Evolutionary conservation across 2,113 vertebrate species (phyloP).

Genomic region (Oophaga pumilio): DNA sequence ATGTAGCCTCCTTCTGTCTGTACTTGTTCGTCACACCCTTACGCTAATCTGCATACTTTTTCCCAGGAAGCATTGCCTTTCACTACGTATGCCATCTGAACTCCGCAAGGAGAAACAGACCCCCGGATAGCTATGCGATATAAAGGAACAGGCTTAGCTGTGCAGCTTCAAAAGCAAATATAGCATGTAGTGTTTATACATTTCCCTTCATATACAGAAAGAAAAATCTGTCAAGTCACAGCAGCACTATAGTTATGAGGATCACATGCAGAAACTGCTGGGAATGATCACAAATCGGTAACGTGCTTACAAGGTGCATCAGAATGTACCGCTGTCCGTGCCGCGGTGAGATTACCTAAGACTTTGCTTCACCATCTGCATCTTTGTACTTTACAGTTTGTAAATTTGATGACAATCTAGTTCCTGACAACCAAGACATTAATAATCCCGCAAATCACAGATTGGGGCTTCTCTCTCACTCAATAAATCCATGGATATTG

Average conservation of each 20-base stretch:
- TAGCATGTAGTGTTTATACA: no score
- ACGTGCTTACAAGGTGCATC: background rate
- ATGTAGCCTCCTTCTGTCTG: no score
- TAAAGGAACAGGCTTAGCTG: no score
- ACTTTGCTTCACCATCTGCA: background rate
- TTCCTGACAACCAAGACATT: slow-evolving; percentile 14
- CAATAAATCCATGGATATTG: slow-evolving; percentile 47
- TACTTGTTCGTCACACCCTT: no score
- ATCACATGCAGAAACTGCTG: background rate
- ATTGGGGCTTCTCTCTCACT: slow-evolving; percentile 44
- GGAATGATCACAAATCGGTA: background rate
- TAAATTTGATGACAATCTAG: slow-evolving; percentile 49
- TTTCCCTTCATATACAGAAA: no score
- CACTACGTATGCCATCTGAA: no score
- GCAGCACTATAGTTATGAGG: background rate
- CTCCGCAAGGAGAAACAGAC: no score
- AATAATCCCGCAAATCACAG: slow-evolving; percentile 10
- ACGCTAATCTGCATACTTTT: no score
- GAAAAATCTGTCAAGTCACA: background rate
- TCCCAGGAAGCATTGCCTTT: no score
- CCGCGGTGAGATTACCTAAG: background rate
- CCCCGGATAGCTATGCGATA: no score
- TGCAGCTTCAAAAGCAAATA: no score
- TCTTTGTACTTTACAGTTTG: slow-evolving; percentile 13
- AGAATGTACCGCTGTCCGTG: background rate